A percentile compares a stretch with the other conserved stretches of the same genome.
Conservation (phyloP, 2,113 vertebrate genomes). For the Syrrhaptes paradoxus region DNA sequence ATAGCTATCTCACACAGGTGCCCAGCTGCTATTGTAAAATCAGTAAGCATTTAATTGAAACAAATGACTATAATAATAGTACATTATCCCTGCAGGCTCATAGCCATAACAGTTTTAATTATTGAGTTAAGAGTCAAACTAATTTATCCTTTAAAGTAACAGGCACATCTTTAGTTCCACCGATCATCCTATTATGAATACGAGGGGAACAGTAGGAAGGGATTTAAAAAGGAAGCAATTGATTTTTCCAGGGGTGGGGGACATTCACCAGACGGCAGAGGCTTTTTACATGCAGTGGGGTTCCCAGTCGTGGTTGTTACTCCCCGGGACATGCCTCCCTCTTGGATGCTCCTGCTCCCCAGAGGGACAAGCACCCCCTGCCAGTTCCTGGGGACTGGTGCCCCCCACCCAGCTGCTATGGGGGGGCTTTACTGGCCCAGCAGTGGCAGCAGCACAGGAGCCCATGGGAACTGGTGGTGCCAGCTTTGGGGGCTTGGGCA, state of each 20-base stretch:
- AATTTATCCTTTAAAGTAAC: slow-evolving; percentile 94
- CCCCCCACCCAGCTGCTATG: neutral
- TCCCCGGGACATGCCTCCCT: neutral
- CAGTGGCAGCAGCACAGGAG: neutral
- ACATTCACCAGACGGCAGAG: slow-evolving; percentile 12
- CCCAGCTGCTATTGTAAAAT: slow-evolving; percentile 98
- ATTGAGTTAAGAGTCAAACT: slow-evolving; percentile 92
- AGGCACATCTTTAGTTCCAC: slow-evolving; percentile 74
- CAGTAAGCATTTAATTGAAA: slow-evolving; percentile 99
- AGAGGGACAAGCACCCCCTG: neutral
- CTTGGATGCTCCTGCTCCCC: neutral
- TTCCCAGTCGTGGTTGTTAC: neutral
- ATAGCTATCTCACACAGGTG: slow-evolving; percentile 94
- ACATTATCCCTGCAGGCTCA: slow-evolving; percentile 99
- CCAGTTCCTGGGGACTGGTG: neutral
- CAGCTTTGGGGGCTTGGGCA: neutral
- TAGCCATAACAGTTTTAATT: slow-evolving; percentile 99
- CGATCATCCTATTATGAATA: slow-evolving; percentile 71
- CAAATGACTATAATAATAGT: slow-evolving; percentile 99
- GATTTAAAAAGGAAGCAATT: slow-evolving; percentile 57
- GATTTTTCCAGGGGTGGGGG: slow-evolving; percentile 26
- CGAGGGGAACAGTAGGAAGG: slow-evolving; percentile 55
- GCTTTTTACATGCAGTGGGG: neutral
- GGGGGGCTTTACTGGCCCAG: neutral
- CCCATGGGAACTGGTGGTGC: neutral